Percentiles rank a stretch among this genome's conserved stretches.
These are phyloP conservation scores for Neoniphon sammara DNA, from an alignment of 2,797 vertebrate species.

Conservation along the genomic window DNA sequence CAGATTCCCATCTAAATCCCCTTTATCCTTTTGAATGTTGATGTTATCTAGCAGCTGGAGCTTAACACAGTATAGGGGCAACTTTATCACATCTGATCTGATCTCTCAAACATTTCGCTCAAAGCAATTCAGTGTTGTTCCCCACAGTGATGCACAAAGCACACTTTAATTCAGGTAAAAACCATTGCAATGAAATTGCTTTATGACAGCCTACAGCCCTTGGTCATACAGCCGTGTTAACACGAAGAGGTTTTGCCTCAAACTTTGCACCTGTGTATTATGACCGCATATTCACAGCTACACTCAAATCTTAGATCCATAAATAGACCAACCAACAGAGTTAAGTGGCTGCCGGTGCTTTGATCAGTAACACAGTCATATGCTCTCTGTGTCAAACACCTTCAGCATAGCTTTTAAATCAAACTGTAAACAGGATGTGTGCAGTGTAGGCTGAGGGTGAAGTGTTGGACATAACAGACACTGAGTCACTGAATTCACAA, in stretches of 20 bases:
- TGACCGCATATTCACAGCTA: background rate
- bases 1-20: conserved; percentile 20
- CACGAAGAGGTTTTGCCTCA: conserved; percentile 6
- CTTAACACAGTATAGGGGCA: conserved; percentile 11
- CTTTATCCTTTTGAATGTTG: conserved; percentile 39
- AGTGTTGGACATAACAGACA: conserved; percentile 51
- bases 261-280: conserved; percentile 42
- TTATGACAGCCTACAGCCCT: conserved; percentile 20
- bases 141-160: background rate
- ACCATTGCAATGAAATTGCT: conserved; percentile 32
- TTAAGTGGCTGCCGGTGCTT: conserved; percentile 39
- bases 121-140: conserved; percentile 17
- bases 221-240: conserved; percentile 3
- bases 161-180: conserved; percentile 12
- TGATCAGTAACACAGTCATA: conserved; percentile 59
- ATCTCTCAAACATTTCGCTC: conserved; percentile 39
- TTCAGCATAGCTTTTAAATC: conserved; percentile 57
- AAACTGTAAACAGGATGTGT: conserved; percentile 64
- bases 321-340: conserved; percentile 42
- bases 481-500: conserved; percentile 20
- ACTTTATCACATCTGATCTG: conserved; percentile 53
- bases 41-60: conserved; percentile 45
- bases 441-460: conserved; percentile 36
- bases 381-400: conserved; percentile 51
- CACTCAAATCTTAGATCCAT: conserved; percentile 33